A percentile compares a stretch with the other conserved stretches of the same genome.
Conservation (phyloP, 1,140 invertebrate genomes). For the Drosophila serrata region DNA sequence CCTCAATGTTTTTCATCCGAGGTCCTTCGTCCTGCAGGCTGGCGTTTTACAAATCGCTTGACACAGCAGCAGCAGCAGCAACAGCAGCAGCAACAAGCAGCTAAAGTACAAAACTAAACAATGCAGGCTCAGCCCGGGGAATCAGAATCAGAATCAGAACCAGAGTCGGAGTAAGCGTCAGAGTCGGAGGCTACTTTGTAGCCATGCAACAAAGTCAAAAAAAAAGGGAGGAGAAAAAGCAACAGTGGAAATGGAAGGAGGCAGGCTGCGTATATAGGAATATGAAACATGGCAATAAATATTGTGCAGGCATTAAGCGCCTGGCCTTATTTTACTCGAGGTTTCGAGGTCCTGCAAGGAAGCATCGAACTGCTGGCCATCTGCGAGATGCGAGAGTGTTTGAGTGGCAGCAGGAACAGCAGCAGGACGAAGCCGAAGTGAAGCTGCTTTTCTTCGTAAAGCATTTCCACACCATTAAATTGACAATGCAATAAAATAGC, state of each 20-base stretch:
- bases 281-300: conserved; percentile 84
- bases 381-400: conserved; percentile 24
- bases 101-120: conserved; percentile 80
- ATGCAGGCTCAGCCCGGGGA: conserved; percentile 54
- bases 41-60: conserved; percentile 82
- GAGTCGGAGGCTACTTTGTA: conserved; percentile 61
- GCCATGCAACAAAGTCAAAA: conserved; percentile 53
- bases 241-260: background rate
- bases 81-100: conserved; percentile 25
- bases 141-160: conserved; percentile 27
- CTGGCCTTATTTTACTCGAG: conserved; percentile 72
- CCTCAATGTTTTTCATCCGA: conserved; percentile 56
- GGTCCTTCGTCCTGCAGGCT: conserved; percentile 39
- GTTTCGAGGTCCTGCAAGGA: conserved; percentile 16
- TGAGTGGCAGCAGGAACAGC: conserved; percentile 9
- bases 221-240: background rate
- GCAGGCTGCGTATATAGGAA: conserved; percentile 43
- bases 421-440: conserved; percentile 3
- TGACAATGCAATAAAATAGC: conserved; percentile 82
- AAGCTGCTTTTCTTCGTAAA: conserved; percentile 64
- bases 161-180: conserved; percentile 17
- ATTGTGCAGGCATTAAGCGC: conserved; percentile 83
- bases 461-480: conserved; percentile 83
- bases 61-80: conserved; percentile 58
- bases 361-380: conserved; percentile 72